phyloP scores from a whole-genome alignment of 1,140 invertebrate genomes.

The Samia ricini region DNA sequence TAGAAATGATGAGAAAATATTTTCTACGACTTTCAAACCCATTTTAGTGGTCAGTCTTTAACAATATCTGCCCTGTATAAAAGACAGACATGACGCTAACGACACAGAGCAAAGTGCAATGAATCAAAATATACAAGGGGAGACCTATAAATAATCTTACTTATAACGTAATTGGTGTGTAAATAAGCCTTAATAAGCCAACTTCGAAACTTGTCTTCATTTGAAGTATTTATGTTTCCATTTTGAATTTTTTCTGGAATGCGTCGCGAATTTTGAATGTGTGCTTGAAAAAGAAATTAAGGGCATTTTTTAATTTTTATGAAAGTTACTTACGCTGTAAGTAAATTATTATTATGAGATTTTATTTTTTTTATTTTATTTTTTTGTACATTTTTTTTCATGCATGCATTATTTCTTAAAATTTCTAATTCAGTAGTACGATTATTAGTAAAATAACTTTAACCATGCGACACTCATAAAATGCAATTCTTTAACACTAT shows the following conservation, averaged over 20 bases:
- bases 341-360: too few relatives aligned
- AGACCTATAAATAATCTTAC: slow-evolving; percentile 40
- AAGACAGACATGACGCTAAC: slow-evolving; percentile 36
- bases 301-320: background rate
- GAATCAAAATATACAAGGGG: slow-evolving; percentile 33
- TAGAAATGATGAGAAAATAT: background rate
- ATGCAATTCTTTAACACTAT: too few relatives aligned
- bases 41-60: background rate
- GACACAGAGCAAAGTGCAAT: slow-evolving; percentile 35
- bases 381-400: too few relatives aligned
- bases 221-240: slow-evolving; percentile 44
- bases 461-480: too few relatives aligned
- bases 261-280: slow-evolving; percentile 27
- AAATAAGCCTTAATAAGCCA: slow-evolving; percentile 51
- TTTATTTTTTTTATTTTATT: too few relatives aligned
- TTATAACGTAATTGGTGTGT: slow-evolving; percentile 50
- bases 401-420: too few relatives aligned
- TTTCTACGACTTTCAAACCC: background rate
- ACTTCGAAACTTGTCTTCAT: slow-evolving; percentile 29
- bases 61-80: slow-evolving; percentile 39
- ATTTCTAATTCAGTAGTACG: too few relatives aligned
- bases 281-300: background rate
- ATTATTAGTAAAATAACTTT: too few relatives aligned
- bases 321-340: background rate
- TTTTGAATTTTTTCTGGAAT: slow-evolving; percentile 27